Base-by-base conservation (phyloP, 2,888 invertebrate genomes). In the Dicranocentrus wangi region DNA sequence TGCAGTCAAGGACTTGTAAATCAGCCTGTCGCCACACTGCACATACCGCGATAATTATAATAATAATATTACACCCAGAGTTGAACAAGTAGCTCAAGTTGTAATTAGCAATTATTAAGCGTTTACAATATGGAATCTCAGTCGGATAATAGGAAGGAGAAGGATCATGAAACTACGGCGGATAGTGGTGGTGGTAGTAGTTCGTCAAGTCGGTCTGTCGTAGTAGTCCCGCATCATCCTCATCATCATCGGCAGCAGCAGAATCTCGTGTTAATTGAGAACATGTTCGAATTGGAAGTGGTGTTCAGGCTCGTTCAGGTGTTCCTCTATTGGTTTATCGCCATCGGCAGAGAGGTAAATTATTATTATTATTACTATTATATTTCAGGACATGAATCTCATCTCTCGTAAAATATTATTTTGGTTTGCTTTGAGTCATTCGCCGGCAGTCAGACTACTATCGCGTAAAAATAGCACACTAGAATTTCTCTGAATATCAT, bases 271-370 rank as follows among this genome's bases (percentile, higher is more conserved):
- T 68, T 76, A 7, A 66, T 75, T 61, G 69, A 73, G 70, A 79
- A 60, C 43, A 70, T 75, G 39, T 77, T 71, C 39, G 83, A 83
- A 32, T 28, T 83, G 2, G 81, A 83, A 53, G 69, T 81, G 53
- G 19, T 83, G n/a, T 42, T 83, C 10, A 79, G 71, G 53, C 70
- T 82, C 15, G 82, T 84, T 51, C 84, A 83, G 53, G 70, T 84
- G 28, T 69, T 84, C 21, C 51, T 82, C 15, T 83, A 83, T 25
- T 84, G 84, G 84, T 78, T 83, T 42, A 42, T 82, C 15, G 61
- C 81, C 32, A 76, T 84, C 65, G 84, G 81, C 43, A 70, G 78
- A 76, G 82, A 84, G 84, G 84, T 84, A 66, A 77, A 39, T 27
- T 8, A 58, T 7, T 7, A 58, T 23, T 19, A 23, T 7, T 58